These are phyloP conservation scores for Notamacropus eugenii DNA, from an alignment of 2,797 vertebrate genomes.

Conservation along the genomic window DNA sequence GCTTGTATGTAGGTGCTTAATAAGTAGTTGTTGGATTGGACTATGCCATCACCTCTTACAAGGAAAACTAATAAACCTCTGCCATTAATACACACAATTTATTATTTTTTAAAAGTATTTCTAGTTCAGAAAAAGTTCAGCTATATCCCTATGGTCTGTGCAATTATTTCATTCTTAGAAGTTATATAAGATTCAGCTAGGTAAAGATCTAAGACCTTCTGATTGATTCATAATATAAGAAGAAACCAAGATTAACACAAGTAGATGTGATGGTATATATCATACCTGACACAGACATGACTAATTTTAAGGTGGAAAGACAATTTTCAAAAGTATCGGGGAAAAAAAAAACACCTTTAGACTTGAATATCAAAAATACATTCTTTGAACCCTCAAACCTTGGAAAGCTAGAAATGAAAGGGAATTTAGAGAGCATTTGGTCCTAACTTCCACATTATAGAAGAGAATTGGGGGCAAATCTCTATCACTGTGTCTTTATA, in stretches of 20 bases:
- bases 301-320: slow-evolving; percentile 64
- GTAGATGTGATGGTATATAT: slow-evolving; percentile 6
- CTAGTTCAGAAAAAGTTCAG: neutral
- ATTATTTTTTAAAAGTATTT: neutral
- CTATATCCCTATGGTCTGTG: neutral
- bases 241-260: slow-evolving; percentile 32
- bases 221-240: slow-evolving; percentile 39
- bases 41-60: neutral
- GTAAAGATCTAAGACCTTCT: neutral
- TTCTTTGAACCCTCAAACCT: slow-evolving; percentile 46
- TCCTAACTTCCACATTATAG: neutral
- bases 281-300: slow-evolving; percentile 51
- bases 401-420: neutral
- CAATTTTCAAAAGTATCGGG: slow-evolving; percentile 43
- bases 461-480: neutral
- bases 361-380: slow-evolving; percentile 44
- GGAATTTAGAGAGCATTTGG: neutral
- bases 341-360: slow-evolving; percentile 51
- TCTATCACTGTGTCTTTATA: neutral
- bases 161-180: neutral
- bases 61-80: neutral
- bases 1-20: neutral
- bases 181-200: neutral
- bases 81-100: neutral
- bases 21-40: neutral